Percentiles rank a stretch among this genome's conserved stretches.
Evolutionary conservation across 2,888 invertebrate genomes (phyloP).

Genomic region (Leucophenga maculata): DNA sequence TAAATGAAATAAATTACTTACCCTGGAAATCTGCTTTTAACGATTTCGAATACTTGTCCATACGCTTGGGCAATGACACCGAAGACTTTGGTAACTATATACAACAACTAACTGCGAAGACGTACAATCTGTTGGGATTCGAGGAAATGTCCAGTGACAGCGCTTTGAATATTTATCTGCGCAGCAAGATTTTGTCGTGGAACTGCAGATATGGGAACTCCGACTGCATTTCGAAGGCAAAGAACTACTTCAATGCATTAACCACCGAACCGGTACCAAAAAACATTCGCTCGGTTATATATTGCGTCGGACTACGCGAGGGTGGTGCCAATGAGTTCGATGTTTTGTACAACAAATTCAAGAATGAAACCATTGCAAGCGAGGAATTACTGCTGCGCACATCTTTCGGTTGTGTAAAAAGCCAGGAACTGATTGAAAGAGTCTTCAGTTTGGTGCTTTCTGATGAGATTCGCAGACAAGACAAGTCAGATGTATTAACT

Average conservation of each 20-base stretch:
- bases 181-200: slow-evolving; percentile 76
- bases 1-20: slow-evolving; percentile 79
- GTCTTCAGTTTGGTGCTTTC: slow-evolving; percentile 74
- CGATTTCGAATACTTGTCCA: slow-evolving; percentile 69
- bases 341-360: slow-evolving; percentile 78
- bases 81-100: slow-evolving; percentile 70
- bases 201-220: too few relatives aligned
- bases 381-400: too few relatives aligned
- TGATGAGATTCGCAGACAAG: slow-evolving; percentile 68
- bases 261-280: slow-evolving; percentile 71
- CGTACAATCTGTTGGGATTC: slow-evolving; percentile 75
- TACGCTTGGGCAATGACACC: slow-evolving; percentile 60
- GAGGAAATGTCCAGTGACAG: slow-evolving; percentile 69
- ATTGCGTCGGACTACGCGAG: slow-evolving; percentile 82
- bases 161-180: slow-evolving; percentile 76
- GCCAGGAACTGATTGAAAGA: slow-evolving; percentile 74
- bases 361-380: too few relatives aligned
- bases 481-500: slow-evolving; percentile 64
- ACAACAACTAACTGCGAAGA: slow-evolving; percentile 71
- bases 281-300: too few relatives aligned
- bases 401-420: slow-evolving; percentile 81
- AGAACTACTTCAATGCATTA: slow-evolving; percentile 67
- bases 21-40: slow-evolving; percentile 83
- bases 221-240: slow-evolving; percentile 75
- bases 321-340: slow-evolving; percentile 79